Percentiles rank a stretch among this genome's conserved stretches.
Evolutionary conservation across 1,140 invertebrate genomes (phyloP).

Genomic region (Rhagoletis pomonella): DNA sequence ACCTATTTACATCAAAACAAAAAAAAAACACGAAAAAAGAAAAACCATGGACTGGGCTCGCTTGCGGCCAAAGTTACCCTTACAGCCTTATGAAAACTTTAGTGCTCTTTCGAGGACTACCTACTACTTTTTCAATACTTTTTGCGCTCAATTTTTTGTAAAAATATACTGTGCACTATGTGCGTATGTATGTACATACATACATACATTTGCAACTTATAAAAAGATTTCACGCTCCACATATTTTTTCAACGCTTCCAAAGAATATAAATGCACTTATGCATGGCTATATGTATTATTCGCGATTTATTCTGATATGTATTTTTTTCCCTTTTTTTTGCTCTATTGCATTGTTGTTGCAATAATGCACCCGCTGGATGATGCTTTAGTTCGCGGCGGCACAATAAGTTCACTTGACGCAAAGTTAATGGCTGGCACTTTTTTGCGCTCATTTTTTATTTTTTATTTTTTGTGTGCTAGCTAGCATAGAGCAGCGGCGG

Average conservation of each 20-base stretch:
- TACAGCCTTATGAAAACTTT: conserved; percentile 16
- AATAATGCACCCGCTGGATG: conserved; percentile 12
- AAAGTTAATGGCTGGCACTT: conserved; percentile 44
- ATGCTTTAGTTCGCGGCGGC: conserved; percentile 11
- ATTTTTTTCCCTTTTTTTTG: not conserved
- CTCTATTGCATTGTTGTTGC: not conserved
- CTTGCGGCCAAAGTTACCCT: not conserved
- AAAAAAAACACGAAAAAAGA: not conserved
- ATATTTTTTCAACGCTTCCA: conserved; percentile 5
- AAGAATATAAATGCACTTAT: conserved; percentile 29
- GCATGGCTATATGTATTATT: not conserved
- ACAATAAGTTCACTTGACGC: conserved; percentile 52
- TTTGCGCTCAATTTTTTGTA: not conserved
- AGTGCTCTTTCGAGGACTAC: not conserved
- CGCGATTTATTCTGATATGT: not conserved
- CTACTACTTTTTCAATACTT: not conserved
- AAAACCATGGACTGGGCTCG: not conserved
- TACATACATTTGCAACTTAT: not conserved
- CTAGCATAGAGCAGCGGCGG: no score
- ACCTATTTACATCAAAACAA: no score
- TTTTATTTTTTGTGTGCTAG: no score
- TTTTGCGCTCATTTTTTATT: not conserved
- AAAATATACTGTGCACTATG: not conserved
- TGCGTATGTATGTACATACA: not conserved
- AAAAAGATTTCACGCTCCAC: conserved; percentile 38